Evolutionary conservation across 2,888 invertebrate species (phyloP), one percentile per base, ranked within the genome.

Genomic region (Phyto melanocephala): DNA sequence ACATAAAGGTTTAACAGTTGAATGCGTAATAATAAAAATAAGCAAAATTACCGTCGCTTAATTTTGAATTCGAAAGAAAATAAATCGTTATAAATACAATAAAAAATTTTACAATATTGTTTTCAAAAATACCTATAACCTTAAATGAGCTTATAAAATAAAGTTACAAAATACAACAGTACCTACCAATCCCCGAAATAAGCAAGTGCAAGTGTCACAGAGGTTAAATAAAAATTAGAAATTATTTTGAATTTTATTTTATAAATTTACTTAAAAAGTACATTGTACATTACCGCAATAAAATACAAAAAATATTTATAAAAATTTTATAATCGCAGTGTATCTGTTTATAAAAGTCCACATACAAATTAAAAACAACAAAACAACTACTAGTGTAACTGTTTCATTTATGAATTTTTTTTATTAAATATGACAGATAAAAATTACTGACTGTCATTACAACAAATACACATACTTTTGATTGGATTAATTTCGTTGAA

Each of bases 401-500:
- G n/a, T n/a, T n/a, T 17, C 45, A 45, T 17, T 6, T 4, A 7
- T 42, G 15, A 42, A 42, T 42, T 42, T 42, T 11, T 42, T 42
- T 1, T 42, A 42, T 22, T 13, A 13, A 50, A 13, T 13, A 50
- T 17, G 7, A 50, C 13, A 11, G 22, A n/a, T n/a, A n/a, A 50
- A 8, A 17, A 45, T 50, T 50, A 13, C n/a, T 40, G 22, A 70
- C 20, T 56, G 33, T 35, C 20, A 45, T 5, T 33, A 11, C 22
- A 11, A 7, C 40, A 40, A 68, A 28, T 33, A 54, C n/a, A 35
- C n/a, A n/a, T n/a, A n/a, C 7, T n/a, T 50, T 50, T 33, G 2
- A 71, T 47, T 58, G 70, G 70, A 71, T 58, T 71, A 58, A 71
- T 58, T 35, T 58, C 7, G 7, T 10, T 20, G 1, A 24, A 15